Conservation (phyloP, 2,797 vertebrate species). For the Anas bahamensis region DNA sequence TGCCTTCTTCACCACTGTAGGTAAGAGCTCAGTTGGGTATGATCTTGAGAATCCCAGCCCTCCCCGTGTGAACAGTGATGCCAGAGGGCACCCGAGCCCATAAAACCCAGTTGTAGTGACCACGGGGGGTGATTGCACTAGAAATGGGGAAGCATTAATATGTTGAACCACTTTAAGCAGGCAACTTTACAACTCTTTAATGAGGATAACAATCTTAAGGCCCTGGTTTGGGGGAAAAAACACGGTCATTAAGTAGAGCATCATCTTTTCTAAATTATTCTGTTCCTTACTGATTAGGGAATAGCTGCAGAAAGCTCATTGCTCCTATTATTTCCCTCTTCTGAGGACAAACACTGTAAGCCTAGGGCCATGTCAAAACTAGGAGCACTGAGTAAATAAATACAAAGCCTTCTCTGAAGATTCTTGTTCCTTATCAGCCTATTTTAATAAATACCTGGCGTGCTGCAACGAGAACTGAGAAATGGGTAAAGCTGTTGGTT, state of each 20-base stretch:
- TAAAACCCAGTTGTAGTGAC: not conserved
- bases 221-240: not conserved
- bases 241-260: not conserved
- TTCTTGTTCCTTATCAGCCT: not conserved
- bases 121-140: not conserved
- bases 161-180: not conserved
- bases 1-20: not conserved
- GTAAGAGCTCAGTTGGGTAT: not conserved
- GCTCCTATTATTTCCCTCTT: not conserved
- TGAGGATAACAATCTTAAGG: not conserved
- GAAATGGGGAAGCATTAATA: not conserved
- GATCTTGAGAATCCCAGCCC: not conserved
- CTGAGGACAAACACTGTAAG: not conserved
- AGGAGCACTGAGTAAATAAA: not conserved
- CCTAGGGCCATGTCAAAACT: not conserved
- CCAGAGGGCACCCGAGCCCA: slow-evolving; percentile 1
- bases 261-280: not conserved
- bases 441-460: not conserved
- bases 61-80: not conserved
- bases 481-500: not conserved
- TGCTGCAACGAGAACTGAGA: not conserved
- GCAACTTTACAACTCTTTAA: slow-evolving; percentile 36
- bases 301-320: not conserved
- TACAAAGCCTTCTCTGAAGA: not conserved
- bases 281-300: not conserved